Percentiles rank a stretch among this genome's conserved stretches.
These are phyloP conservation scores for Crocuta crocuta DNA, from an alignment of 2,113 vertebrate genomes.

Conservation along the genomic window DNA sequence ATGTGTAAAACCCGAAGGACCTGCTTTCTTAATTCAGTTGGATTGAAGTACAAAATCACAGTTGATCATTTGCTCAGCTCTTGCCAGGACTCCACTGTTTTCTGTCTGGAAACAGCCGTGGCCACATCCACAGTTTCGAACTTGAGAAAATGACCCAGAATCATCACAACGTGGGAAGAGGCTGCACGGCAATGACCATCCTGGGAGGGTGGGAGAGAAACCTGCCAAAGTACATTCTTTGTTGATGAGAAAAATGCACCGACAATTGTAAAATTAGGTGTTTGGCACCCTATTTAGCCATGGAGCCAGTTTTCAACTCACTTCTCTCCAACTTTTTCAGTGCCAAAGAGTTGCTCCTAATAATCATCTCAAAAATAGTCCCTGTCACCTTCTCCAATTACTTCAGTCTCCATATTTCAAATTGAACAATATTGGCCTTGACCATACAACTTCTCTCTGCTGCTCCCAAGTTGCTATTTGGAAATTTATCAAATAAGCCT, in stretches of 20 bases:
- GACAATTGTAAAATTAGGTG: slow-evolving; percentile 16
- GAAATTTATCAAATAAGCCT: neutral
- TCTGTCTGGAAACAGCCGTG: slow-evolving; percentile 16
- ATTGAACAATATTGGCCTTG: neutral
- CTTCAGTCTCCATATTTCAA: slow-evolving; percentile 21
- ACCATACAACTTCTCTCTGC: neutral
- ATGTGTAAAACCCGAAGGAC: neutral
- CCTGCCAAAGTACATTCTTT: slow-evolving; percentile 45
- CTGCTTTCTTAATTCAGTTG: neutral
- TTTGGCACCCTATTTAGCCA: neutral
- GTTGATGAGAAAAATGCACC: neutral
- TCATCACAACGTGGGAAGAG: neutral
- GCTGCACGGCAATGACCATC: neutral
- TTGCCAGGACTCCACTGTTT: neutral
- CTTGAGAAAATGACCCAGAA: slow-evolving; percentile 25
- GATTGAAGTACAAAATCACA: neutral
- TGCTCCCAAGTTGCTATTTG: neutral
- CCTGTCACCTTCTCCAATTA: slow-evolving; percentile 21
- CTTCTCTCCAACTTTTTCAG: neutral
- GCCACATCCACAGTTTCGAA: neutral
- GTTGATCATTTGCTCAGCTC: neutral
- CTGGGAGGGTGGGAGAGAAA: neutral
- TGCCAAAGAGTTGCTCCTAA: neutral
- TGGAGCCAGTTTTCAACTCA: neutral
- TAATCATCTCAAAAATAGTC: slow-evolving; percentile 45